Percentiles rank a stretch among this genome's conserved stretches.
Conservation (phyloP, 2,888 invertebrate genomes). For the Chalcosyrphus nemorum region DNA sequence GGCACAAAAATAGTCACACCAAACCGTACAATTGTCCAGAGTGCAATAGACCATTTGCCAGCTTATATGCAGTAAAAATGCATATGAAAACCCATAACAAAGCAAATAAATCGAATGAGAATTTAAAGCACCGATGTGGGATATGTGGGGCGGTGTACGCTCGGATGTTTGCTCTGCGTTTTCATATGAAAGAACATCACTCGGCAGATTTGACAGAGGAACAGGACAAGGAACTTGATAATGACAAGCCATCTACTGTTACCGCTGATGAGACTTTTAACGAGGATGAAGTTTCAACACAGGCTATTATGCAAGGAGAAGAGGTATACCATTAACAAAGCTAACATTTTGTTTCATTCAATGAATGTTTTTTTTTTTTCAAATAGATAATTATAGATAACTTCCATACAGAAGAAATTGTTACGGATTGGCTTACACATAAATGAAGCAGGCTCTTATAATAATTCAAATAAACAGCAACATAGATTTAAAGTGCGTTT, state of each 20-base stretch:
- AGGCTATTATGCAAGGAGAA: constrained; percentile 77
- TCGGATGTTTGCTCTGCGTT: constrained; percentile 88
- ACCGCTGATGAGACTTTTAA: constrained; percentile 61
- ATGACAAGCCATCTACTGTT: not conserved
- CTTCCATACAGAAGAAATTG: constrained; percentile 79
- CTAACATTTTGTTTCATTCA: not conserved
- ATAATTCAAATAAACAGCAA: too few species aligned
- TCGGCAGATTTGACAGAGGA: constrained; percentile 74
- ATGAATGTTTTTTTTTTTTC: constrained; percentile 16
- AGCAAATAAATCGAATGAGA: constrained; percentile 83
- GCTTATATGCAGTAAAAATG: constrained; percentile 88
- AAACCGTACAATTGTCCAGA: constrained; percentile 90
- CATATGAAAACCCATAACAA: constrained; percentile 89
- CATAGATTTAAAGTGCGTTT: too few species aligned
- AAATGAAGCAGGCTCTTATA: constrained; percentile 13
- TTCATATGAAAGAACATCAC: constrained; percentile 88
- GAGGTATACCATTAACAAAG: constrained; percentile 75
- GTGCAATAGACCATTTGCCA: constrained; percentile 90
- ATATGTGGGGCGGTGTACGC: constrained; percentile 91
- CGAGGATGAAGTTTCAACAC: constrained; percentile 77
- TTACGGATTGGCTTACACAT: constrained; percentile 78
- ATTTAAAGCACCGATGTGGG: constrained; percentile 87
- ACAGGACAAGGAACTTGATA: constrained; percentile 20
- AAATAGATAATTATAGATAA: constrained; percentile 79
- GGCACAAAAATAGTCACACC: constrained; percentile 91